Evolutionary conservation across 2,113 vertebrate genomes (phyloP).

Genomic region (Cacatua alba): DNA sequence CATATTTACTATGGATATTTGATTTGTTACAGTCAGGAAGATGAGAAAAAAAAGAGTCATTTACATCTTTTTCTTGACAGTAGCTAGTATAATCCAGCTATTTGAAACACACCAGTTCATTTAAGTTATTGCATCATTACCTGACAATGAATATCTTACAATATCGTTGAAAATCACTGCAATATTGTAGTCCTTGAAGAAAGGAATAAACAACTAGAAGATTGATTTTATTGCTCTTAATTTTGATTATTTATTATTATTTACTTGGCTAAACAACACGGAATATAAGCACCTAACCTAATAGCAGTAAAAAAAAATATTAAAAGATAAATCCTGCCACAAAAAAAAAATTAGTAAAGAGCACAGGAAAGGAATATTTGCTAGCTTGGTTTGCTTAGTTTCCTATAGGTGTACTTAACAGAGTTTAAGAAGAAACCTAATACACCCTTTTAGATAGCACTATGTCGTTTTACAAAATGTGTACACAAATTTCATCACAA

Average conservation of each 20-base stretch:
- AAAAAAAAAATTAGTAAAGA: not conserved
- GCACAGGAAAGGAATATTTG: not conserved
- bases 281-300: not conserved
- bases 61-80: not conserved
- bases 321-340: not conserved
- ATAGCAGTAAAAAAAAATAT: not conserved
- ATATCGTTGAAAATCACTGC: not conserved
- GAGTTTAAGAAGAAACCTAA: not conserved
- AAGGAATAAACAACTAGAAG: not conserved
- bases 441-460: not conserved
- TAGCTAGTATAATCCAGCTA: not conserved
- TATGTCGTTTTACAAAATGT: not conserved
- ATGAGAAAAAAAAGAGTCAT: fast-evolving
- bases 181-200: not conserved
- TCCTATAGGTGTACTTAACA: not conserved
- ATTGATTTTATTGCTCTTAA: not conserved
- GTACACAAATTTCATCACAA: not conserved
- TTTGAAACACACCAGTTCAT: not conserved
- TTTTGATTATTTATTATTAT: not conserved
- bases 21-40: not conserved
- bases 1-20: not conserved
- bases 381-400: not conserved
- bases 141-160: not conserved
- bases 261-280: not conserved
- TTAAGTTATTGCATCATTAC: not conserved